Base-by-base conservation (phyloP, 2,888 invertebrate genomes). In the Andricus curvator region DNA sequence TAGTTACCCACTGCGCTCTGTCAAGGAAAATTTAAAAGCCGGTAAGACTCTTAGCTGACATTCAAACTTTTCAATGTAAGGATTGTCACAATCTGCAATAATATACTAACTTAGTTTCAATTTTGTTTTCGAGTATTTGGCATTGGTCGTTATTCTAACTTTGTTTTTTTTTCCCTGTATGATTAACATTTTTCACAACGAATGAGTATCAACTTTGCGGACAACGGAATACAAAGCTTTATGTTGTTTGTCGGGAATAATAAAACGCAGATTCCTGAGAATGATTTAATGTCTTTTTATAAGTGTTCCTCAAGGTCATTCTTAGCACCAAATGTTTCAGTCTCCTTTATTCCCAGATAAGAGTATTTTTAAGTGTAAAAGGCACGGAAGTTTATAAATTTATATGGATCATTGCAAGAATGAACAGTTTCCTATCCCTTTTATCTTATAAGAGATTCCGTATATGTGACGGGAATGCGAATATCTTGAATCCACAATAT, bases 1-100 rank as follows among this genome's bases (percentile, higher is more conserved):
- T 56, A 74, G 33, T 51, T 51, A 29, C 33, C 20, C 29, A 25
- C n/a, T 62, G 15, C 22, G 22, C 15, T 33, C 33, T 74, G 51
- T 56, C 62, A 44, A 79, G 62, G 62, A 64, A 33, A 62, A 62
- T 25, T 74, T 74, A n/a, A 51, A 25, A 74, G 15, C 62, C 62
- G 62, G 62, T 29, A 62, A 62, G 62, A 62, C 25, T 25, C 25
- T 25, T 11, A 70, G 70, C 17, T 65, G 29, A 65, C 15, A 51
- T 15, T 29, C 9, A 60, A 48, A 33, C 22, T 76, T 76, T 51
- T 37, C 0, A 62, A 60, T 15, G 11, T 77, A 56, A 56, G 8
- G 56, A n/a, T 56, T n/a, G 9, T 56, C 3, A 56, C 20, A n/a
- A 11, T 25, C 25, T 62, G 15, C 25, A 13, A 62, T 62, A 62